Base-by-base conservation (phyloP, 2,113 vertebrate genomes). In the Pantherophis guttatus region DNA sequence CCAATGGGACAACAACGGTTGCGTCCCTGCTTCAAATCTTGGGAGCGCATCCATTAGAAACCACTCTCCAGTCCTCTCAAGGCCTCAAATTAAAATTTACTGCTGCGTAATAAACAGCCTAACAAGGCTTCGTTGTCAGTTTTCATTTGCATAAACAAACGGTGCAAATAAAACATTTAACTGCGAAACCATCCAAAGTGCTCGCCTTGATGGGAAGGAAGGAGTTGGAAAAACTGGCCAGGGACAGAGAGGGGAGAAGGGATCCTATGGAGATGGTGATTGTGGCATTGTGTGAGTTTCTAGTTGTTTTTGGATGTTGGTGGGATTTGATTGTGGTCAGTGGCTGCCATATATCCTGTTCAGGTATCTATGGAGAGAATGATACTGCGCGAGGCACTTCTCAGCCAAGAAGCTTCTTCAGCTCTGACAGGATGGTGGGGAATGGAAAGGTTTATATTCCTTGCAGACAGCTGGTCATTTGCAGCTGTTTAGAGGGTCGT, bases 21-120 rank as follows among this genome's bases (percentile, higher is more conserved):
- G 33, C 0, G 48, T 94, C 91, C 70, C 0, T 85, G 87, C 86
- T 85, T 3, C 0, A 15, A 44, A 44, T 2, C 0, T 21, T 33
- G 50, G 91, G 85, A 54, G 86, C 50, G 55, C 58, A 90, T 89
- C 70, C 88, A 89, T 19, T 62, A 89, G 53, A 92, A 92, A 21
- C 54, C 57, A 7, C 90, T 87, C 91, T 96, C 94, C 90, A 59
- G 86, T 55, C 94, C 48, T 93, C 75, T 85, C 48, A 59, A 93
- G 92, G 12, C 94, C 95, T 92, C 93, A 65, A 89, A 92, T 94
- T 87, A 90, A 93, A 95, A 95, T 92, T 55, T 91, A 90, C 93
- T 88, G 54, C 95, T 93, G 55, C 81, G 58, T 75, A 94, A 93
- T 91, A 94, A 95, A 89, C 94, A 91, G 21, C 57, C 94, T 95